Conservation (phyloP, 1,140 invertebrate genomes). For the Aphelenchoides fujianensis region DNA sequence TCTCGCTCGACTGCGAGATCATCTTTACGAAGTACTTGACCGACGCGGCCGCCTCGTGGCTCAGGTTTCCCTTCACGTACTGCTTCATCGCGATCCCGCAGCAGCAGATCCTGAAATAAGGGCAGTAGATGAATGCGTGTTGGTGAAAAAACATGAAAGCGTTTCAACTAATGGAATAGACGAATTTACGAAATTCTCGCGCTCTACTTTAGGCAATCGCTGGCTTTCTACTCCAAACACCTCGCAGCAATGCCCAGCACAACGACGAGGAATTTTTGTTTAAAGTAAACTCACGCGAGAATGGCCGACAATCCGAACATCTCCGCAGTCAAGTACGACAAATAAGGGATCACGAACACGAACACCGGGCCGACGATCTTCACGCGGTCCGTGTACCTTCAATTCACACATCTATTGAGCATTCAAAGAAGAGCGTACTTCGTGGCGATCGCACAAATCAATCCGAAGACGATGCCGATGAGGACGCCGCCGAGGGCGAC, state of each 20-base stretch:
- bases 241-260: no score
- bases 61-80: constrained; percentile 30
- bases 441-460: constrained; percentile 73
- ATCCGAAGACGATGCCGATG: constrained; percentile 90
- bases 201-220: not conserved
- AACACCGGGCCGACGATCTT: constrained; percentile 31
- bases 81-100: constrained; percentile 30
- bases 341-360: constrained; percentile 31
- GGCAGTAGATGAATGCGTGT: not conserved
- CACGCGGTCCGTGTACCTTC: constrained; percentile 13
- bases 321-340: constrained; percentile 36
- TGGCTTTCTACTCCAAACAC: not conserved
- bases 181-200: not conserved
- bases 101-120: constrained; percentile 12
- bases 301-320: constrained; percentile 41
- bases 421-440: constrained; percentile 38
- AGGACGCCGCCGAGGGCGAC: constrained; percentile 85
- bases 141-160: not conserved
- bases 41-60: constrained; percentile 10
- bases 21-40: constrained; percentile 30
- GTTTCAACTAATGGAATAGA: not conserved
- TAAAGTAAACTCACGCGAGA: constrained; percentile 24
- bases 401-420: no score
- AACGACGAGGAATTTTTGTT: not conserved
- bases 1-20: constrained; percentile 16